Conservation (phyloP, 35 echinoderm and acorn worm species). For the Lytechinus variegatus region DNA sequence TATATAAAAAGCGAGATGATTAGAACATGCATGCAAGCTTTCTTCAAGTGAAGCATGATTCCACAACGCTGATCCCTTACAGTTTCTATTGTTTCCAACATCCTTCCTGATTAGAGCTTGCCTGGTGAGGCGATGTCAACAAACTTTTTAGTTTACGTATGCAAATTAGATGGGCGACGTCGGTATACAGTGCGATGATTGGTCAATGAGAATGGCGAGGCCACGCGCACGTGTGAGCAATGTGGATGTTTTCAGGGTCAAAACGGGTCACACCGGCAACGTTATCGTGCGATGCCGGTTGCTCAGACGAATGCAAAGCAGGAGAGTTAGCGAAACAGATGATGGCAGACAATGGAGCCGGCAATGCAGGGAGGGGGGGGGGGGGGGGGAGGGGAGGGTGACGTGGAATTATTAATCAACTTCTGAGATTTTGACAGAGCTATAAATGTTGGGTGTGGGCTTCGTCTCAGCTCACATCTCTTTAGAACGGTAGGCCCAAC, state of each 20-base stretch:
- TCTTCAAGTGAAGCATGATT: too few relatives aligned
- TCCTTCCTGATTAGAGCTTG: not conserved
- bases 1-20: too few relatives aligned
- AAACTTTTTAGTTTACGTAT: constrained; percentile 34
- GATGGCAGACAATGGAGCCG: not conserved
- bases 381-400: too few relatives aligned
- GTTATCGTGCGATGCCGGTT: not conserved
- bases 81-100: not conserved
- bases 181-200: not conserved
- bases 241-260: constrained; percentile 9
- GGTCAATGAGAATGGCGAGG: not conserved
- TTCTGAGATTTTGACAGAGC: too few relatives aligned
- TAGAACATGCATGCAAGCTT: too few relatives aligned
- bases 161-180: constrained; percentile 31
- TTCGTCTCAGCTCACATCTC: too few relatives aligned
- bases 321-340: not conserved
- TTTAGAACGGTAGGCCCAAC: too few relatives aligned
- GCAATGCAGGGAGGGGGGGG: too few relatives aligned
- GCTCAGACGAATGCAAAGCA: not conserved
- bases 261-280: not conserved
- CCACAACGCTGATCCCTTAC: not conserved
- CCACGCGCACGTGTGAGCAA: not conserved
- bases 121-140: not conserved
- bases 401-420: too few relatives aligned
- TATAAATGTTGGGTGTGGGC: too few relatives aligned